Base-by-base conservation (phyloP, 1,140 invertebrate species). In the Anoplophora glabripennis region DNA sequence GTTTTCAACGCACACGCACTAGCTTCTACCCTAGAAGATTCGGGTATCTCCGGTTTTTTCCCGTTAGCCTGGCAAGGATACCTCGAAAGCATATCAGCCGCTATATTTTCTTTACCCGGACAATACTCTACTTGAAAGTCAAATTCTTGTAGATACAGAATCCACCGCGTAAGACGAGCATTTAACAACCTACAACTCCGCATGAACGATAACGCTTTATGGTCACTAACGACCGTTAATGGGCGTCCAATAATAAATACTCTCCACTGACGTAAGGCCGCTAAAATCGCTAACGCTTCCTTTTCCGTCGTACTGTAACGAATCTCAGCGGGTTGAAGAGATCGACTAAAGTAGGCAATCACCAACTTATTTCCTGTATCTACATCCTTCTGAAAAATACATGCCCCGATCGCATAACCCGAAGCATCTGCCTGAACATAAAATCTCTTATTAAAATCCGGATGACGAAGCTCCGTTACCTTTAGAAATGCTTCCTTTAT, bases 41-140 rank as follows among this genome's bases (percentile, higher is more conserved):
- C n/a, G 21, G 21, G 21, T 5, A 28, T 28, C 21, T 28, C 21
- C 21, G 21, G 21, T 28, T 28, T 28, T 5, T 28, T 5, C 2
- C 2, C 5, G 5, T 28, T 28, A 3, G 5, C 21, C 5, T 28
- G 21, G 5, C 21, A 28, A 4, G 17, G 11, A 55, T 38, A 12
- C 28, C 53, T 45, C 9, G 55, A 49, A 9, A 57, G 21, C 40
- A 21, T 18, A 33, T 57, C 55, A 1, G 55, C 55, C 7, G 40
- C 18, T 21, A 38, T 12, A 49, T 57, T 57, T 10, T 37, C 42
- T 11, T 36, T 47, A 28, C 21, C 21, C 21, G 21, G 21, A 28
- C 21, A 28, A 28, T 28, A 28, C 21, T 28, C 21, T 28, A 5
- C 5, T 28, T 18, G 33, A 33, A 7, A 8, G 4, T n/a, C 42